Percentiles rank a stretch among this genome's conserved stretches.
Evolutionary conservation across 2,888 invertebrate species (phyloP).

Genomic region (Allygus modestus): DNA sequence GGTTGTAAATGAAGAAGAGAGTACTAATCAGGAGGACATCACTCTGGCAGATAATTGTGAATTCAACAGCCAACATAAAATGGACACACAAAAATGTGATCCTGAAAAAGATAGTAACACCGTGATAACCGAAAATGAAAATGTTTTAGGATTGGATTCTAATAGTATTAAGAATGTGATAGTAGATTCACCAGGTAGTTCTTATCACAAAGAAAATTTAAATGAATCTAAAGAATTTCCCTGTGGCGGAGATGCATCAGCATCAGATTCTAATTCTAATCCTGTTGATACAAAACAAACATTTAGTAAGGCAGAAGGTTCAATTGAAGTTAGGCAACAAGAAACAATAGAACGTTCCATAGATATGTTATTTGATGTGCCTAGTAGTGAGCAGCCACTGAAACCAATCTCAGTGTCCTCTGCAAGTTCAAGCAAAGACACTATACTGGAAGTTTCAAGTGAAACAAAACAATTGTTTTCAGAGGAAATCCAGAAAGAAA

Average conservation of each 20-base stretch:
- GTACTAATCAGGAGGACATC: background rate
- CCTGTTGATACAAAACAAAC: background rate
- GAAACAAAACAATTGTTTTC: conserved; percentile 6
- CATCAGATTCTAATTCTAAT: background rate
- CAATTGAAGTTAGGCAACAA: conserved; percentile 22
- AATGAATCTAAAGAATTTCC: background rate
- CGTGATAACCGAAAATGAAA: background rate
- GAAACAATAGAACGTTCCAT: conserved; percentile 29
- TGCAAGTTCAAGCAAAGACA: background rate
- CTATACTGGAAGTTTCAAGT: background rate
- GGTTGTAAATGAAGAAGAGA: background rate
- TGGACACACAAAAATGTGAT: too few species aligned
- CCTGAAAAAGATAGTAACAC: background rate
- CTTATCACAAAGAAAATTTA: background rate
- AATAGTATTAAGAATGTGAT: background rate
- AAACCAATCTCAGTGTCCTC: background rate
- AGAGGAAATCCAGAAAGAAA: conserved; percentile 28
- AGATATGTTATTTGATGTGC: conserved; percentile 22
- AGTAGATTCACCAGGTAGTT: background rate
- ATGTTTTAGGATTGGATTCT: too few species aligned
- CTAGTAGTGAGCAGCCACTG: background rate
- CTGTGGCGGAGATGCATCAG: background rate
- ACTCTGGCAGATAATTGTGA: background rate
- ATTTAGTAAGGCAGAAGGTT: background rate
- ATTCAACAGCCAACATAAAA: too few species aligned